phyloP scores from a whole-genome alignment of 2,797 vertebrate species.

The Tarsius wallacei region DNA sequence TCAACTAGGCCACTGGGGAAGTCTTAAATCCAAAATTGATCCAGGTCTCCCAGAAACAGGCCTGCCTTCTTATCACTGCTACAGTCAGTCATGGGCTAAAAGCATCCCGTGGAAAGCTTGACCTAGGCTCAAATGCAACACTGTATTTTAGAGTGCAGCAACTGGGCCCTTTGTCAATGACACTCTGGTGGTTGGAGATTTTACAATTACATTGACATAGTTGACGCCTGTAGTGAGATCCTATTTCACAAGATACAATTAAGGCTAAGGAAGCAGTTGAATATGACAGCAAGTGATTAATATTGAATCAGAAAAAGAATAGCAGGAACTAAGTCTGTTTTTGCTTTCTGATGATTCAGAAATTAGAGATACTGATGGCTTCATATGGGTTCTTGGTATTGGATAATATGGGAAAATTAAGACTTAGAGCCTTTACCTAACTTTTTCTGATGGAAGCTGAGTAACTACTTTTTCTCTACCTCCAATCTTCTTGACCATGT shows the following conservation, averaged over 20 bases:
- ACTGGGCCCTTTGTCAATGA: not conserved
- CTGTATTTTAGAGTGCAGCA: not conserved
- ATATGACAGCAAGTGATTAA: not conserved
- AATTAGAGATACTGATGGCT: not conserved
- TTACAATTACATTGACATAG: not conserved
- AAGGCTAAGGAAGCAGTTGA: not conserved
- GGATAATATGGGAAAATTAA: not conserved
- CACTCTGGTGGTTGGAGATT: not conserved
- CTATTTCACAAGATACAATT: not conserved
- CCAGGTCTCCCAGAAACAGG: not conserved
- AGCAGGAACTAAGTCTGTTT: not conserved
- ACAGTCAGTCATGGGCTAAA: not conserved
- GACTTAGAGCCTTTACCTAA: not conserved
- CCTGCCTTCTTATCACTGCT: not conserved
- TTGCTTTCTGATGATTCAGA: slow-evolving; percentile 27
- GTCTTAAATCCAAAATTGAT: not conserved
- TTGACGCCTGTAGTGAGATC: not conserved
- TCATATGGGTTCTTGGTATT: not conserved
- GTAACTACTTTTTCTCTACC: not conserved
- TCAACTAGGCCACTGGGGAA: not conserved
- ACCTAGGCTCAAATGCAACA: not conserved
- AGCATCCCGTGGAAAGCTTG: not conserved
- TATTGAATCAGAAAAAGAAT: not conserved
- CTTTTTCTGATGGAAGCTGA: not conserved
- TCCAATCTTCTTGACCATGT: not conserved